Conservation (phyloP, 53 echinoderm and acorn worm genomes). For the Paelopatides confundens region DNA sequence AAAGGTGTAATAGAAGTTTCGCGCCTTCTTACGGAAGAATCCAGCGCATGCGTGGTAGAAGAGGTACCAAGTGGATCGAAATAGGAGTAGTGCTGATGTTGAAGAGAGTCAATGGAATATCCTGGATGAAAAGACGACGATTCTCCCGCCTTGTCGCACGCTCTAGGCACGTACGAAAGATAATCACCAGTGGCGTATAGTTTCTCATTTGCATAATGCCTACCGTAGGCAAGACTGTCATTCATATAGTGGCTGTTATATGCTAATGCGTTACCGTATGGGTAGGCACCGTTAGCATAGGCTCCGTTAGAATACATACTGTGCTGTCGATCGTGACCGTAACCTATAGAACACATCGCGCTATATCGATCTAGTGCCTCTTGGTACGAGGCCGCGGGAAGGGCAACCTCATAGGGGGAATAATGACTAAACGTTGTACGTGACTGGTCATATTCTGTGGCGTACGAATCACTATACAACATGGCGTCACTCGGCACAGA, state of each 20-base stretch:
- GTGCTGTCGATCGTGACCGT: slow-evolving; percentile 87
- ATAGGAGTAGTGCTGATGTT: slow-evolving; percentile 47
- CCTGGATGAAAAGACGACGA: slow-evolving; percentile 37
- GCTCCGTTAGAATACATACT: slow-evolving; percentile 93
- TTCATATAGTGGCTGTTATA: slow-evolving; percentile 91
- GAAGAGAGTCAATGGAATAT: slow-evolving; percentile 26
- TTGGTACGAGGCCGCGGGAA: slow-evolving; percentile 85
- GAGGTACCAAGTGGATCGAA: slow-evolving; percentile 35
- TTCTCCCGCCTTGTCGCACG: slow-evolving; percentile 32
- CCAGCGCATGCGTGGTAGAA: slow-evolving; percentile 24
- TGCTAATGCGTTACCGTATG: slow-evolving; percentile 88
- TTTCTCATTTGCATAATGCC: slow-evolving; percentile 91
- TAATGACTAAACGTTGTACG: slow-evolving; percentile 78
- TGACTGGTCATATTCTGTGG: slow-evolving; percentile 79
- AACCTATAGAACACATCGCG: slow-evolving; percentile 92
- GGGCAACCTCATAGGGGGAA: slow-evolving; percentile 87
- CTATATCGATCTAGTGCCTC: slow-evolving; percentile 94
- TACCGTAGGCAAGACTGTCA: slow-evolving; percentile 86
- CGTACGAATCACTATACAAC: slow-evolving; percentile 74
- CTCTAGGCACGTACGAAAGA: slow-evolving; percentile 30
- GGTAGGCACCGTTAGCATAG: slow-evolving; percentile 77
- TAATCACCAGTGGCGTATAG: slow-evolving; percentile 68
- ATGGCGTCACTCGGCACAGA: slow-evolving; percentile 78
- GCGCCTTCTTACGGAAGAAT: slow-evolving; percentile 13
- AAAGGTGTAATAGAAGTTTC: slow-evolving; percentile 5